Conservation (phyloP, 2,888 invertebrate genomes). For the Acanthopleura granulata region DNA sequence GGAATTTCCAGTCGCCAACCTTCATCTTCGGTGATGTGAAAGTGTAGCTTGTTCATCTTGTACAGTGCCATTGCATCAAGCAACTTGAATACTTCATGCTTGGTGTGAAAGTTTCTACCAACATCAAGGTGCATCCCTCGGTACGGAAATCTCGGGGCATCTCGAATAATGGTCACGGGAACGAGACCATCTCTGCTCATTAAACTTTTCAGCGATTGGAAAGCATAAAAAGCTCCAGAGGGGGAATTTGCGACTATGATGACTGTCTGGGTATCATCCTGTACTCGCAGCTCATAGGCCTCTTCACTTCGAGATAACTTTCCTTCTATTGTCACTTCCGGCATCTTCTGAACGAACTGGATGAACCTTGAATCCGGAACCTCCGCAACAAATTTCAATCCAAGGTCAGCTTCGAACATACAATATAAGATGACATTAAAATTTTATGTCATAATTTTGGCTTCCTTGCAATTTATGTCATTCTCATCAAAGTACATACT, state of each 20-base stretch:
- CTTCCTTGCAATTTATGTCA: no score
- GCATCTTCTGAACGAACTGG: not conserved
- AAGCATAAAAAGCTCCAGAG: slow-evolving; percentile 47
- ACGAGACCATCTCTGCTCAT: slow-evolving; percentile 25
- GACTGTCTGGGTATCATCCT: slow-evolving; percentile 3
- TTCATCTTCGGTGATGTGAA: slow-evolving; percentile 67
- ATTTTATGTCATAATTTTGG: no score
- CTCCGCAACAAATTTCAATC: not conserved
- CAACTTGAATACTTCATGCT: slow-evolving; percentile 45
- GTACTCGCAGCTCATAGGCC: slow-evolving; percentile 28
- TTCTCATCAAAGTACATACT: no score
- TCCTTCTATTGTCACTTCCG: not conserved
- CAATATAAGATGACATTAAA: no score
- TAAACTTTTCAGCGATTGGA: slow-evolving; percentile 41
- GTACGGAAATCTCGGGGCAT: slow-evolving; percentile 42
- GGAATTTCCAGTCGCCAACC: slow-evolving; percentile 67
- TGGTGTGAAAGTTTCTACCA: slow-evolving; percentile 57
- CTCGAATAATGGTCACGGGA: slow-evolving; percentile 34
- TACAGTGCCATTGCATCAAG: slow-evolving; percentile 65
- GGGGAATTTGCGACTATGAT: slow-evolving; percentile 21
- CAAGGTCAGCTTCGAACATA: not conserved
- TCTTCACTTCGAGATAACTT: slow-evolving; percentile 16
- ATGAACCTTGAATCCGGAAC: not conserved
- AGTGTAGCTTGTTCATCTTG: slow-evolving; percentile 65
- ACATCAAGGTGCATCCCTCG: slow-evolving; percentile 63